Percentiles rank a stretch among this genome's conserved stretches.
Conservation (phyloP, 2,113 vertebrate genomes). For the Clarias magur region DNA sequence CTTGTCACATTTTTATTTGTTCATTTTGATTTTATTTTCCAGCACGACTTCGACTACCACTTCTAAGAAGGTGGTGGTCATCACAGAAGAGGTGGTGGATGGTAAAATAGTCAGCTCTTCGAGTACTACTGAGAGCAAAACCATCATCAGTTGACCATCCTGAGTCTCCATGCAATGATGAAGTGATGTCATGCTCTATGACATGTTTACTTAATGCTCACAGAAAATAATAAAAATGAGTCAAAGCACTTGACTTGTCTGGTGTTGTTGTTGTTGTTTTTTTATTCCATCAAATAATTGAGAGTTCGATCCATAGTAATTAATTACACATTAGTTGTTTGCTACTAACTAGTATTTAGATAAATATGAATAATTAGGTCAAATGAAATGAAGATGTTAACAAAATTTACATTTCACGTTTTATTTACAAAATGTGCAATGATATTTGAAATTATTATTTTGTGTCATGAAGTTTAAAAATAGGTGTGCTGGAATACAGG, state of each 20-base stretch:
- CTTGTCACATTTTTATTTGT: neutral
- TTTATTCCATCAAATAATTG: neutral
- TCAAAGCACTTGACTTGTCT: neutral
- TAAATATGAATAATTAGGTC: neutral
- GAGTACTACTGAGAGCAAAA: neutral
- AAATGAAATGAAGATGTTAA: too few species aligned
- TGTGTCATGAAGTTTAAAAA: too few species aligned
- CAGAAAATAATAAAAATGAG: neutral
- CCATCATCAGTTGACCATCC: neutral
- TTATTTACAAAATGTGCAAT: too few species aligned
- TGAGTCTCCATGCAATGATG: neutral
- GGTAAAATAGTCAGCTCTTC: conserved; percentile 46
- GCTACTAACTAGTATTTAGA: neutral
- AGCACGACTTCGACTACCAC: neutral
- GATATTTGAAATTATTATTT: too few species aligned
- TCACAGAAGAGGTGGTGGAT: conserved; percentile 59
- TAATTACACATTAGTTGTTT: too few species aligned
- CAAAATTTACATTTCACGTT: too few species aligned
- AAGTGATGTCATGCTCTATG: neutral
- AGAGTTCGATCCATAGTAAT: neutral
- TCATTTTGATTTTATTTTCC: neutral
- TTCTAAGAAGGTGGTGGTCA: conserved; percentile 53
- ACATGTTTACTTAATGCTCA: neutral
- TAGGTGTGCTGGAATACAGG: too few species aligned
- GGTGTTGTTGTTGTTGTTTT: neutral